Evolutionary conservation across 2,888 invertebrate species (phyloP).

Genomic region (Drepana falcataria): DNA sequence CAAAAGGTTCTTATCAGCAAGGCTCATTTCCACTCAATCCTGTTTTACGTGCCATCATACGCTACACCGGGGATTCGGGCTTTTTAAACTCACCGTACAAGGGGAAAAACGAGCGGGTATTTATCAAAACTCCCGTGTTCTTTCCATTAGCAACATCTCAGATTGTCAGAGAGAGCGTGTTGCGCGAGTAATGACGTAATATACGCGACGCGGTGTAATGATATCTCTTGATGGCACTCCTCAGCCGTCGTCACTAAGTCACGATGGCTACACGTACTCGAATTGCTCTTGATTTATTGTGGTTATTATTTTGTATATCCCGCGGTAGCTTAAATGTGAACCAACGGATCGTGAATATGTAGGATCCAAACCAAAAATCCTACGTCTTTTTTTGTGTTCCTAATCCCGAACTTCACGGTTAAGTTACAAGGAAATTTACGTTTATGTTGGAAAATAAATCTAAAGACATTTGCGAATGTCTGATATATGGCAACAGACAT

Average conservation of each 20-base stretch:
- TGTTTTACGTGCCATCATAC: constrained; percentile 48
- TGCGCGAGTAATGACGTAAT: constrained; percentile 62
- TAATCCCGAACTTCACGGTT: no score
- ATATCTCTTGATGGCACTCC: constrained; percentile 56
- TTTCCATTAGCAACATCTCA: constrained; percentile 71
- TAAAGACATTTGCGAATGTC: no score
- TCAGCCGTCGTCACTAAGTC: constrained; percentile 58
- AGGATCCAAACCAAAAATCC: no score
- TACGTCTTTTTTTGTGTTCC: no score
- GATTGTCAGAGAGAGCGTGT: constrained; percentile 61
- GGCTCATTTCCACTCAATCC: constrained; percentile 66
- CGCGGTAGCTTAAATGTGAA: no score
- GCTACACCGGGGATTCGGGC: constrained; percentile 32
- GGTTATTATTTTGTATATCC: neutral
- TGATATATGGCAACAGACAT: no score
- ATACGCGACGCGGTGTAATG: constrained; percentile 61
- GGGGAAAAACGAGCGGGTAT: constrained; percentile 50
- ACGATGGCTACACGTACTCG: constrained; percentile 50
- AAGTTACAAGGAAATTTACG: no score
- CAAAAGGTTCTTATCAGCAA: constrained; percentile 52
- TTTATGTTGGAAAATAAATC: no score
- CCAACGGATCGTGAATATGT: no score
- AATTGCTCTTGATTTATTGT: constrained; percentile 29
- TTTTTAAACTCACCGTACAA: constrained; percentile 45
- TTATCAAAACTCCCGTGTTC: constrained; percentile 70